Percentiles rank a stretch among this genome's conserved stretches.
phyloP scores from a whole-genome alignment of 2,113 vertebrate species.

The Zosterops pallidus region DNA sequence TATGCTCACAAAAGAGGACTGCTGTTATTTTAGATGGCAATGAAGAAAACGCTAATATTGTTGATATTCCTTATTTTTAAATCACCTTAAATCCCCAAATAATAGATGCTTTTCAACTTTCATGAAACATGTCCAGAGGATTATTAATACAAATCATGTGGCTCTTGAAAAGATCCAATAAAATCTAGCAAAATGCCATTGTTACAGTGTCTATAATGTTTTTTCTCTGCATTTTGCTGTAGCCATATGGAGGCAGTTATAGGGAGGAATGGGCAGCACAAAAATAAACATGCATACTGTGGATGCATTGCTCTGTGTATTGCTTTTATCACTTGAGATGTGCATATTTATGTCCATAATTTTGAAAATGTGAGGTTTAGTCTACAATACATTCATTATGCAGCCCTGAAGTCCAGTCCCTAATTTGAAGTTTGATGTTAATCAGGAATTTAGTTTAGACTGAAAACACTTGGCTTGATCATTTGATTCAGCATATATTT shows the following conservation, averaged over 20 bases:
- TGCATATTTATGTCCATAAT: not conserved
- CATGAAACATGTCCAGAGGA: not conserved
- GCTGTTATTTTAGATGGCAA: slow-evolving; percentile 51
- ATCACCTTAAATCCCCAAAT: slow-evolving; percentile 62
- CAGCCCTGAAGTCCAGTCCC: not conserved
- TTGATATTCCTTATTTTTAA: slow-evolving; percentile 50
- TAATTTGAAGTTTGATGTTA: slow-evolving; percentile 1
- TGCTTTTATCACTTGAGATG: not conserved
- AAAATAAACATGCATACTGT: not conserved
- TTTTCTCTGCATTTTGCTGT: not conserved
- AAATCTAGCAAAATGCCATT: not conserved
- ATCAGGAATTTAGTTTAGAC: not conserved
- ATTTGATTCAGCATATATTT: not conserved
- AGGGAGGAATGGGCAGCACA: not conserved
- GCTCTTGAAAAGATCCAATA: not conserved
- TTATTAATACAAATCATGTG: slow-evolving; percentile 13
- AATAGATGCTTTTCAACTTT: slow-evolving; percentile 60
- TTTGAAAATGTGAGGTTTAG: not conserved
- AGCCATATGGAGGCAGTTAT: not conserved
- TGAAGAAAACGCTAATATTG: slow-evolving; percentile 46
- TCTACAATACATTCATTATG: not conserved
- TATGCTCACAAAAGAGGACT: not conserved
- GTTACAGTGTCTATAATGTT: not conserved
- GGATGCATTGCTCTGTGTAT: not conserved
- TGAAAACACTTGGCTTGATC: not conserved